Base-by-base conservation (phyloP, 2,797 vertebrate genomes). In the Adrianichthys oophorus region DNA sequence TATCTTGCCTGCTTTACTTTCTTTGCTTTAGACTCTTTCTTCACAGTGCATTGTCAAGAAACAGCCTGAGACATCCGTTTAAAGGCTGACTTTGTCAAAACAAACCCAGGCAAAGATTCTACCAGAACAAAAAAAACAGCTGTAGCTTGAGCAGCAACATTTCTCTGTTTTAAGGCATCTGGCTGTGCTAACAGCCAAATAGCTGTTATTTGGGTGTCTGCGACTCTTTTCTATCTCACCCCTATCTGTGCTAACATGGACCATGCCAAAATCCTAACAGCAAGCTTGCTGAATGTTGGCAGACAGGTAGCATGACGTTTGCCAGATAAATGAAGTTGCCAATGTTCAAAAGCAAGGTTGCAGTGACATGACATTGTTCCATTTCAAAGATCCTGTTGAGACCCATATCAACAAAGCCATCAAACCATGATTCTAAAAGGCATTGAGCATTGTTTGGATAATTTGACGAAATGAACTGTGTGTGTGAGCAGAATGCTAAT, bases 151-250 rank as follows among this genome's bases (percentile, higher is more conserved):
- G 60, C 60, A 45, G 54, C 62, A 71, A 75, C 85, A 83, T 78
- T 70, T 79, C 75, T 70, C 66, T 76, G 65, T 79, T 66, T 77
- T 65, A 14, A 26, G 80, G 71, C 78, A 65, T 68, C 73, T 77
- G 72, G 80, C 84, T 78, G 83, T 65, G 77, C 78, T 74, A 72
- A 79, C 74, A 82, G 74, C 71, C 68, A 71, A 85, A 81, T 65
- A 85, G 77, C 74, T 85, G 79, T 76, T 76, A 79, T 84, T 85
- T 82, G 63, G 69, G 72, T 60, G 62, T 69, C 52, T 76, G 65
- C 71, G 79, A 80, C 73, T 68, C 19, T 46, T 17, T 46, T 19
- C 14, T 46, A 56, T 64, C 72, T 68, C 68, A 62, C 74, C 73
- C 68, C 68, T 65, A 7, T 72, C 73, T 68, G 59, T 68, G 77